A percentile compares a stretch with the other conserved stretches of the same genome.
These are phyloP conservation scores for Enteromius argenteus DNA, from an alignment of 2,797 vertebrate species.

Conservation along the genomic window DNA sequence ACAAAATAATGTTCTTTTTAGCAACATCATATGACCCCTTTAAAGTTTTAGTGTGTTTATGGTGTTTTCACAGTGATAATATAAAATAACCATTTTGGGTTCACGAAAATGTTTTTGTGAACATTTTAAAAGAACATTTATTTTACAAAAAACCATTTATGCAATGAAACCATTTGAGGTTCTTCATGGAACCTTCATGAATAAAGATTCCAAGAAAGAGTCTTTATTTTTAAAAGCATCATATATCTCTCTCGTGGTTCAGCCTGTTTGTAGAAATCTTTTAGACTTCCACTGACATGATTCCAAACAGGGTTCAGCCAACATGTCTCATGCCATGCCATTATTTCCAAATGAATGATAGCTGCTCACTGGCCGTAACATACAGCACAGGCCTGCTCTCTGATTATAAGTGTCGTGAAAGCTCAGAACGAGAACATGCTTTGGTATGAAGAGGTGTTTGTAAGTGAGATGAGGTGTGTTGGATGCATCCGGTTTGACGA, in stretches of 20 bases:
- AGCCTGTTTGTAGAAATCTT: not conserved
- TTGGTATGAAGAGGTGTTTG: not conserved
- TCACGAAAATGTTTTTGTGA: not conserved
- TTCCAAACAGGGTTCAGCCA: slow-evolving; percentile 19
- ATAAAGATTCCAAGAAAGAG: not conserved
- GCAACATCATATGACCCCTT: no score
- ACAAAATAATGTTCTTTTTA: no score
- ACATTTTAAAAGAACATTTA: not conserved
- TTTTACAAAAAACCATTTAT: not conserved
- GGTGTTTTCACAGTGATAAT: not conserved
- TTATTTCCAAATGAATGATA: slow-evolving; percentile 50
- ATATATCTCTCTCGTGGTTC: not conserved
- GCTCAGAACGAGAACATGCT: not conserved
- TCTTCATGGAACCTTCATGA: not conserved
- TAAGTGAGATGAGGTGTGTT: slow-evolving; percentile 7
- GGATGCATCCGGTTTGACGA: slow-evolving; percentile 35
- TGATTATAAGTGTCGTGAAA: not conserved
- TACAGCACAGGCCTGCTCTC: not conserved
- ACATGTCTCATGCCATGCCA: slow-evolving; percentile 31
- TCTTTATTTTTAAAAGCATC: not conserved
- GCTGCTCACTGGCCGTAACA: slow-evolving; percentile 13
- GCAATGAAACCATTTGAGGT: not conserved
- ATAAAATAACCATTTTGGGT: not conserved
- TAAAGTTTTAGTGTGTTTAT: not conserved
- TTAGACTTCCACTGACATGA: not conserved